Evolutionary conservation across 2,797 vertebrate species (phyloP), one percentile per base, ranked within the genome.

Genomic region (Enteromius unitaeniatus): DNA sequence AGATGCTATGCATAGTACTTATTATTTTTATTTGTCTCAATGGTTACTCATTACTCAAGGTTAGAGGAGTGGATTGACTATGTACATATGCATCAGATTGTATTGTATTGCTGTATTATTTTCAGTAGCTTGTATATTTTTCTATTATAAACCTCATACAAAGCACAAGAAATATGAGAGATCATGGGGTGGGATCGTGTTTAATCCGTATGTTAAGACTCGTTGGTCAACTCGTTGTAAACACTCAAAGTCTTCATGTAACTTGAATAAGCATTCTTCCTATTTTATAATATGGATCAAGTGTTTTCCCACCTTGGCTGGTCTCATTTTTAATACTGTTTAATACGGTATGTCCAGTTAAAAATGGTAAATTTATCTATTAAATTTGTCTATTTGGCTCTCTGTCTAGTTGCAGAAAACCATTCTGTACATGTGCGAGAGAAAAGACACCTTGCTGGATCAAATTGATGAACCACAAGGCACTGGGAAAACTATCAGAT

Each of bases 1-100:
- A 78, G n/a, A 47, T 26, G 23, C 37, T 45, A 78, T 78, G 42
- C 3, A 2, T 37, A 55, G 11, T 55, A 81, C 69, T 68, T 82
- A 14, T 62, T 40, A 13, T 42, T 80, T 3, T 75, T 58, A 21
- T 60, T 62, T 40, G 28, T 75, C 17, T 31, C 40, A 28, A 21
- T 65, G 72, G 72, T 65, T 75, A 40, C 72, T 55, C 14, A 1
- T 28, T 37, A 53, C 21, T 75, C 45, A 28, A 82, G 31, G 58
- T 34, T 69, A 55, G 4, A 37, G 19, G 11, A 60, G 6, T 13
- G 53, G 1, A 47, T 72, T 81, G 2, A 28, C 51, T 31, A n/a
- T 75, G 51, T 40, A 15, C 21, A 76, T 28, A 62, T 58, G 51
- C 7, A 3, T 23, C 31, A 51, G 15, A 51, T 28, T 40, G 7